Evolutionary conservation across 2,797 vertebrate species (phyloP).

Genomic region (Acropternis orthonyx): DNA sequence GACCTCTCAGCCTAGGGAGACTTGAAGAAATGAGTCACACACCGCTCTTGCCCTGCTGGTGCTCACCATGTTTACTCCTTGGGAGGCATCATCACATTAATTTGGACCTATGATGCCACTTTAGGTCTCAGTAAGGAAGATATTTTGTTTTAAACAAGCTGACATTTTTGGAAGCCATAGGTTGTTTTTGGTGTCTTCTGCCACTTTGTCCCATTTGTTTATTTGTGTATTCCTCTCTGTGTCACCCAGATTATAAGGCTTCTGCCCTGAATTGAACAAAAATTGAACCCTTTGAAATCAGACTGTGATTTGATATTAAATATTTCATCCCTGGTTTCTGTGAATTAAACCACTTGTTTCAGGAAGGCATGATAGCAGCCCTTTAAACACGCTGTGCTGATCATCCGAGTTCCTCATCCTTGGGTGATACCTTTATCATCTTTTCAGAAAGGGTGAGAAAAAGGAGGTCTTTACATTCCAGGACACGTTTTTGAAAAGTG

Average conservation of each 20-base stretch:
- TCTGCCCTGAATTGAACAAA: not conserved
- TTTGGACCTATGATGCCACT: not conserved
- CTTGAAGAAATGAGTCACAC: constrained; percentile 19
- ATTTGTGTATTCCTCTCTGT: not conserved
- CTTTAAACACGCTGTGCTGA: not conserved
- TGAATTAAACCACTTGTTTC: not conserved
- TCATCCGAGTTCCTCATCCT: not conserved
- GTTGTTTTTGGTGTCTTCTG: not conserved
- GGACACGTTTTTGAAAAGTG: constrained; percentile 51
- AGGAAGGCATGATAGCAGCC: not conserved
- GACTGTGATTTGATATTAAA: not conserved
- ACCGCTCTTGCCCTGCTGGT: not conserved
- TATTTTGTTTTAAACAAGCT: not conserved
- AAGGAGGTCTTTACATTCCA: constrained; percentile 58
- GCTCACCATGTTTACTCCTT: not conserved
- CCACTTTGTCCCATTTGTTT: not conserved
- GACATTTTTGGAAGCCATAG: not conserved
- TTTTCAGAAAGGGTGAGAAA: constrained; percentile 21
- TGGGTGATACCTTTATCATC: constrained; percentile 38
- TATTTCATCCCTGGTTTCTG: constrained; percentile 21
- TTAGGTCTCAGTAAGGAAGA: not conserved
- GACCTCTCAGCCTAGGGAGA: constrained; percentile 45
- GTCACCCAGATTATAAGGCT: not conserved
- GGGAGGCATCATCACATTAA: not conserved
- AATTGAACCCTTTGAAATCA: not conserved